These are phyloP conservation scores for Acanthornis magna DNA, from an alignment of 2,797 vertebrate genomes.

Conservation along the genomic window DNA sequence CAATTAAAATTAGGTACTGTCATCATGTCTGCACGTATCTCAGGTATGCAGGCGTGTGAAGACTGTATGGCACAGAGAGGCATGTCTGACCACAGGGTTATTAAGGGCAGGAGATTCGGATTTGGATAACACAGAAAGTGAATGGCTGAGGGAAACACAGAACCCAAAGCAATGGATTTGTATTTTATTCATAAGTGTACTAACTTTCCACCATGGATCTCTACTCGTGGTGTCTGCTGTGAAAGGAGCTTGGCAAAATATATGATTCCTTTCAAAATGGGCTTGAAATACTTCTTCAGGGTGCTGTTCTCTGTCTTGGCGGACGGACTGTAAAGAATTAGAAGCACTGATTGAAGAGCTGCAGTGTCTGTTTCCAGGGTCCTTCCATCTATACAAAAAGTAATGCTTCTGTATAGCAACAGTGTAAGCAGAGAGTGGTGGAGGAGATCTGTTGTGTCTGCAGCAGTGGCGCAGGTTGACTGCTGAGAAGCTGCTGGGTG, in stretches of 20 bases:
- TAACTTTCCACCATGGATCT: background rate
- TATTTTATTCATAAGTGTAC: background rate
- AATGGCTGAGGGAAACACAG: background rate
- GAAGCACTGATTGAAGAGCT: background rate
- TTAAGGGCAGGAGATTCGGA: background rate
- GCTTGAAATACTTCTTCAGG: background rate
- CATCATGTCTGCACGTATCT: background rate
- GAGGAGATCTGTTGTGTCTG: background rate
- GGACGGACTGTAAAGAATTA: background rate
- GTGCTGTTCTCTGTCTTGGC: background rate
- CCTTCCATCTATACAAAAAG: background rate
- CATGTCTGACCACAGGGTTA: background rate
- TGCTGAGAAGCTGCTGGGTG: background rate
- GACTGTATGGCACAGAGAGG: background rate
- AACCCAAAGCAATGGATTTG: background rate
- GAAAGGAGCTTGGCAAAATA: background rate
- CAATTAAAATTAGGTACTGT: background rate
- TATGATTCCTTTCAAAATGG: background rate
- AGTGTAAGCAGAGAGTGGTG: background rate
- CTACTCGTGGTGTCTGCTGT: background rate
- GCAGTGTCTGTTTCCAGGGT: background rate
- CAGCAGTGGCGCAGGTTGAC: background rate
- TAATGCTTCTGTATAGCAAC: background rate
- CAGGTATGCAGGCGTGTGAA: background rate
- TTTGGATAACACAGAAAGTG: background rate